Percentiles rank a stretch among this genome's conserved stretches.
phyloP scores from a whole-genome alignment of 1,140 invertebrate genomes.

The Akabosia matsudoensis region DNA sequence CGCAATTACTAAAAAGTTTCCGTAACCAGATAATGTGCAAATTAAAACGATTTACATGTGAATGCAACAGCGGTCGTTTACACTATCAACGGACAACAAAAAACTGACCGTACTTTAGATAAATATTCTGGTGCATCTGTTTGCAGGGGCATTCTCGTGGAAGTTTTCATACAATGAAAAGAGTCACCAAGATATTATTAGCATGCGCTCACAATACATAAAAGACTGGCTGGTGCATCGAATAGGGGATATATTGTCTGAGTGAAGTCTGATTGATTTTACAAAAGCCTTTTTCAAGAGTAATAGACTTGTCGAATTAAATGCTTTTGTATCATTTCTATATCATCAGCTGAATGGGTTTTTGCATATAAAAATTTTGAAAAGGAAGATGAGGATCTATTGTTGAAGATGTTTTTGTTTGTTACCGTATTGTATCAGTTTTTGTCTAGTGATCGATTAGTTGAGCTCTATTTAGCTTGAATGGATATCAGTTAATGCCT shows the following conservation, averaged over 20 bases:
- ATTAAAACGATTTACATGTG: neutral
- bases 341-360: neutral
- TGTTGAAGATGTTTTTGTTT: neutral
- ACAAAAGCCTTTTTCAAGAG: neutral
- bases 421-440: neutral
- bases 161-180: too few relatives aligned
- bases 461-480: neutral
- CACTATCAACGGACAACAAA: neutral
- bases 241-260: neutral
- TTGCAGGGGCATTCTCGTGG: too few relatives aligned
- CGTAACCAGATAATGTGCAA: neutral
- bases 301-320: neutral
- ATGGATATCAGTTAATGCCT: neutral
- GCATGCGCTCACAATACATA: too few relatives aligned
- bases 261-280: neutral
- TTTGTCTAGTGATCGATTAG: constrained; percentile 10
- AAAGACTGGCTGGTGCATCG: neutral
- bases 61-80: neutral
- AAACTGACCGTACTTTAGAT: neutral
- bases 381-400: neutral
- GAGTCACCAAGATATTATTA: too few relatives aligned
- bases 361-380: neutral
- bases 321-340: neutral
- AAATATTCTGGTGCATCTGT: too few relatives aligned
- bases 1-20: neutral